Evolutionary conservation across 2,113 vertebrate genomes (phyloP).

Genomic region (Stegastes partitus): DNA sequence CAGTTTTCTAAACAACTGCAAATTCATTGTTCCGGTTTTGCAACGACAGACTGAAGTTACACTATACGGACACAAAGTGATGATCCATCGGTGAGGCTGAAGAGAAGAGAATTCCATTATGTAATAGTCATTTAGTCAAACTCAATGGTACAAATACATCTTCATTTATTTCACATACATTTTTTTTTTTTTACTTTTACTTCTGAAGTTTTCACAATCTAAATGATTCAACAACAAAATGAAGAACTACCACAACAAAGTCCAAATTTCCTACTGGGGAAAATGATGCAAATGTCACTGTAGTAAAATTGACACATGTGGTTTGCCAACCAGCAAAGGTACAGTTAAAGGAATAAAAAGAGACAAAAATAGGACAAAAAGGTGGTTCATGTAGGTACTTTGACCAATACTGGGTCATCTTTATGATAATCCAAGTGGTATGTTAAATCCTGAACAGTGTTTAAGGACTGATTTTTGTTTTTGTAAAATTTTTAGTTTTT

Average conservation of each 20-base stretch:
- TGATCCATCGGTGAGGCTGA: slow-evolving; percentile 5
- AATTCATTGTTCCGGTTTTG: not conserved
- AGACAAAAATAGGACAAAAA: slow-evolving; percentile 73
- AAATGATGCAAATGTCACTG: slow-evolving; percentile 81
- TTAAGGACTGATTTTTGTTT: slow-evolving; percentile 61
- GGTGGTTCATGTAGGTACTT: slow-evolving; percentile 65
- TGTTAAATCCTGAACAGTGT: slow-evolving; percentile 64
- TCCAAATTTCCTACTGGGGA: slow-evolving; percentile 82
- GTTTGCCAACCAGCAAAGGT: slow-evolving; percentile 76
- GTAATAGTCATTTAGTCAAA: slow-evolving; percentile 51
- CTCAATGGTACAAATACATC: slow-evolving; percentile 85
- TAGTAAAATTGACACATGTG: slow-evolving; percentile 81
- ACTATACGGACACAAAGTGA: not conserved
- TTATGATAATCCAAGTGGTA: slow-evolving; percentile 49
- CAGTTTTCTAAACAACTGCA: not conserved
- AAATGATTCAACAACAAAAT: slow-evolving; percentile 90
- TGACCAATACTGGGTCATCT: slow-evolving; percentile 54
- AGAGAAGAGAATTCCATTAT: not conserved
- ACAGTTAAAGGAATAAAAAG: slow-evolving; percentile 78
- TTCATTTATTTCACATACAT: slow-evolving; percentile 89
- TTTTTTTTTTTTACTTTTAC: slow-evolving; percentile 78
- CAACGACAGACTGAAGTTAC: not conserved
- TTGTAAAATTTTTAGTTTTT: slow-evolving; percentile 66
- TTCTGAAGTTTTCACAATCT: slow-evolving; percentile 87
- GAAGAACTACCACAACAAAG: slow-evolving; percentile 89